Evolutionary conservation across 1,140 invertebrate species (phyloP).

Genomic region (Platorchestia sp.): DNA sequence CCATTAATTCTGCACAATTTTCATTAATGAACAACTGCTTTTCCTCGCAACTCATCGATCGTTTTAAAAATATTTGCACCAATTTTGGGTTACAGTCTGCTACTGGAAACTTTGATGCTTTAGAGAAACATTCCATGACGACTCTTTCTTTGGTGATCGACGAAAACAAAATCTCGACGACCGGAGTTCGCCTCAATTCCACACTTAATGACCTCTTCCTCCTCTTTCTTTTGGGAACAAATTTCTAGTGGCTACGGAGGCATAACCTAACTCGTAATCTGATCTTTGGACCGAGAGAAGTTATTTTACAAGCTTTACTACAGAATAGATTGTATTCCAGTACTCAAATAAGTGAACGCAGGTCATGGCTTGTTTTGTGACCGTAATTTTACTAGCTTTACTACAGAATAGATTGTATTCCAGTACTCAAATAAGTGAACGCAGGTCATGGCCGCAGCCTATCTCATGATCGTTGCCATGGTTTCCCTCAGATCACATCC

Average conservation of each 20-base stretch:
- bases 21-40: not conserved
- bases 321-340: not conserved
- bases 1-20: not conserved
- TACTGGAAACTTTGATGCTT: not conserved
- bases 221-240: no score
- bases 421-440: not conserved
- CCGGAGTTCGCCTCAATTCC: not conserved
- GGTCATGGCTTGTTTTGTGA: not conserved
- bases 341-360: not conserved
- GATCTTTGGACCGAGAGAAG: no score
- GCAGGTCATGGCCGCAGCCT: not conserved
- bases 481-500: slow-evolving; percentile 20
- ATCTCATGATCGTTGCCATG: not conserved
- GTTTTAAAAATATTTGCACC: not conserved
- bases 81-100: not conserved
- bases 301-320: not conserved
- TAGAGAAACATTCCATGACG: not conserved
- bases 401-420: no score
- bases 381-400: no score
- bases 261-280: not conserved
- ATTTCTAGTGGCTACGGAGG: no score
- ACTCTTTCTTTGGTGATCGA: not conserved
- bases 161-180: not conserved
- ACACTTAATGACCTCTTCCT: not conserved
- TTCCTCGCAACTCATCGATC: not conserved